Percentiles rank a stretch among this genome's conserved stretches.
phyloP scores from a whole-genome alignment of 2,113 vertebrate genomes.

The Oreochromis niloticus region DNA sequence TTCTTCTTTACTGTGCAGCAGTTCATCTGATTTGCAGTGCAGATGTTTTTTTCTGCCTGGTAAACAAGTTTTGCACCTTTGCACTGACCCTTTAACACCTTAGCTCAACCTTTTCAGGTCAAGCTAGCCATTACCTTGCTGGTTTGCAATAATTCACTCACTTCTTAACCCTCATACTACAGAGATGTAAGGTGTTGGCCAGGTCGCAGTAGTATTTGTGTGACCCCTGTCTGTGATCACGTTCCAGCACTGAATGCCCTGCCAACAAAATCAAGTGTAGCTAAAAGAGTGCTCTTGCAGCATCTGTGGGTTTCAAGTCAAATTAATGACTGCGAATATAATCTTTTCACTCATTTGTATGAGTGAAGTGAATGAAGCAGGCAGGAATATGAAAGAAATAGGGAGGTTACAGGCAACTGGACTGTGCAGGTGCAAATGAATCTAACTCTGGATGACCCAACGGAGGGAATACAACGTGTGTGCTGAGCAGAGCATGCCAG shows the following conservation, averaged over 20 bases:
- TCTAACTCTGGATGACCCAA: background rate
- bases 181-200: conserved; percentile 8
- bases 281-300: background rate
- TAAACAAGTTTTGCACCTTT: background rate
- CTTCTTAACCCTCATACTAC: conserved; percentile 31
- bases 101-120: background rate
- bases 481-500: background rate
- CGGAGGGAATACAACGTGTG: background rate
- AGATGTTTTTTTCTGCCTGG: background rate
- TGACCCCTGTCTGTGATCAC: conserved; percentile 13
- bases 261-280: background rate
- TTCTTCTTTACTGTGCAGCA: background rate
- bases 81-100: background rate
- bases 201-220: background rate
- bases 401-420: background rate
- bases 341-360: background rate
- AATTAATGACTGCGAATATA: background rate
- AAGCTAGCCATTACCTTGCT: background rate
- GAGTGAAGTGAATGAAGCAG: background rate
- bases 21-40: background rate
- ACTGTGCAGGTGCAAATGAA: background rate
- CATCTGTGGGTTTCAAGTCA: background rate
- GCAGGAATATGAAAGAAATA: background rate
- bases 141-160: conserved; percentile 48
- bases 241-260: conserved; percentile 8